Percentiles rank a stretch among this genome's conserved stretches.
These are phyloP conservation scores for Turnix velox DNA, from an alignment of 2,113 vertebrate species.

Conservation along the genomic window DNA sequence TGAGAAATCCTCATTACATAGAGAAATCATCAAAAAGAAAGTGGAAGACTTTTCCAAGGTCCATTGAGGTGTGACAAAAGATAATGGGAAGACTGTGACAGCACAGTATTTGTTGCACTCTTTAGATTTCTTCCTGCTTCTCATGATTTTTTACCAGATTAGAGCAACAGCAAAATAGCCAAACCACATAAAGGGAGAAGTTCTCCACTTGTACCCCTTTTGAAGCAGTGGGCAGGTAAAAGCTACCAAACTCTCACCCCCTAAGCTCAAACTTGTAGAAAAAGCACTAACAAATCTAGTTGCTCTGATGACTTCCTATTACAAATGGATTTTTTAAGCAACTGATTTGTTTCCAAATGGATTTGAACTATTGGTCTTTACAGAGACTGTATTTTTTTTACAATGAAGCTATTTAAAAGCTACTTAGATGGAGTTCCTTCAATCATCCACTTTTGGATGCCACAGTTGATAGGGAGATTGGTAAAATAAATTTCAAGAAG, in stretches of 20 bases:
- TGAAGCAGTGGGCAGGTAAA: background rate
- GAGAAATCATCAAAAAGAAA: background rate
- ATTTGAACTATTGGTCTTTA: conserved; percentile 27
- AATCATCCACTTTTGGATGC: conserved; percentile 34
- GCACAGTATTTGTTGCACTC: background rate
- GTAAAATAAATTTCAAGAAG: background rate
- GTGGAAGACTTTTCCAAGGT: background rate
- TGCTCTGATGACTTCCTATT: background rate
- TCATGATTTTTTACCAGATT: background rate
- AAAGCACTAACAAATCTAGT: background rate
- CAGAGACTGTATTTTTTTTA: background rate
- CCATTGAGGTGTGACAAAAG: background rate
- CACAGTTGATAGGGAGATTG: background rate
- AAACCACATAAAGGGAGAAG: background rate
- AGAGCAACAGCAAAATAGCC: background rate
- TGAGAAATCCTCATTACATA: background rate
- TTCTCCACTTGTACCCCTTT: background rate
- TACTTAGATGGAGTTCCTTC: conserved; percentile 1
- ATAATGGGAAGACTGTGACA: background rate
- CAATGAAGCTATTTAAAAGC: background rate
- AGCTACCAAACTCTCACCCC: background rate
- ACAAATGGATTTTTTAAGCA: conserved; percentile 41
- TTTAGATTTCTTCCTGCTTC: background rate
- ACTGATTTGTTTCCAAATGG: conserved; percentile 17
- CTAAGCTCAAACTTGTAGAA: background rate